phyloP scores from a whole-genome alignment of 2,113 vertebrate genomes.

The Ciconia boyciana region DNA sequence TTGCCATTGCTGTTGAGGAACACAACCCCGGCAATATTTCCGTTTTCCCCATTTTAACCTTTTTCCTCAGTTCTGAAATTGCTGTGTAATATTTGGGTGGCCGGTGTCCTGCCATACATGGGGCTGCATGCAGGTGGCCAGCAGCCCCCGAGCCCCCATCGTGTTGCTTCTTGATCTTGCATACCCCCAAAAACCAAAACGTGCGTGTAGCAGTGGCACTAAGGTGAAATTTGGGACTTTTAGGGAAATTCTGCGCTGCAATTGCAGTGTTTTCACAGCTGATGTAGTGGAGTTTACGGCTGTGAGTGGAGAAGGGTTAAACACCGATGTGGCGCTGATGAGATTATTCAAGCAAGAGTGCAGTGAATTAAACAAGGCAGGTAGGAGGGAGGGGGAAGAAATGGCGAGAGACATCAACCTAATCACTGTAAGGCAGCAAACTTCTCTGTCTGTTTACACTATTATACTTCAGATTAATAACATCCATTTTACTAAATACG shows the following conservation, averaged over 20 bases:
- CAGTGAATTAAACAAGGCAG: not conserved
- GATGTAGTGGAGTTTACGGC: not conserved
- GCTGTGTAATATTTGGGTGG: not conserved
- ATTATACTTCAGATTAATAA: constrained; percentile 47
- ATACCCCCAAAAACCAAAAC: not conserved
- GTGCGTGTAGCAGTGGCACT: accelerated
- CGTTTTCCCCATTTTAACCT: not conserved
- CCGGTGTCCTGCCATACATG: not conserved
- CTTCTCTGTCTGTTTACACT: constrained; percentile 25
- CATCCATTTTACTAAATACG: constrained; percentile 25
- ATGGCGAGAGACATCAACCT: not conserved
- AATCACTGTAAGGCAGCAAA: constrained; percentile 30
- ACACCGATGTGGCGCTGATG: not conserved
- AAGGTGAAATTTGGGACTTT: not conserved
- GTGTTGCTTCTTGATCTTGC: accelerated
- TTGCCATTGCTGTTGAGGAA: not conserved
- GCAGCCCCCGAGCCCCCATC: accelerated
- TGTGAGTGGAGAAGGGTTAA: not conserved
- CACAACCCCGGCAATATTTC: not conserved
- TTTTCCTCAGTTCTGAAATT: not conserved
- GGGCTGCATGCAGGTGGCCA: not conserved
- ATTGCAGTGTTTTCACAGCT: not conserved
- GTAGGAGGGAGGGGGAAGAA: constrained; percentile 6
- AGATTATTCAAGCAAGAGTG: not conserved
- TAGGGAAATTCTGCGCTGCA: not conserved